Evolutionary conservation across 2,113 vertebrate genomes (phyloP).

Genomic region (Hoplias malabaricus): DNA sequence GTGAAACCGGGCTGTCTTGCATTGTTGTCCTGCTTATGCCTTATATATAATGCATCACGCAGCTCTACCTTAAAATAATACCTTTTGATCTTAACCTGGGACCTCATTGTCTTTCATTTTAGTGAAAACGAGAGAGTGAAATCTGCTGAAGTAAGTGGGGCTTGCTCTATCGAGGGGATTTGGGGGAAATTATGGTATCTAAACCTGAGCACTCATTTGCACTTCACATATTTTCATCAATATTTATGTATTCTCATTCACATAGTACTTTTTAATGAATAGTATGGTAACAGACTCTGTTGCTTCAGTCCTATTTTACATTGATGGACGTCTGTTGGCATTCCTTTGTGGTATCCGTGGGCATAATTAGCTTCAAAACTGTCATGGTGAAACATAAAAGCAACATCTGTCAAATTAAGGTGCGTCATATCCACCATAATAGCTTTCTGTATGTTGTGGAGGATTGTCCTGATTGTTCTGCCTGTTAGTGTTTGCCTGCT

Average conservation of each 20-base stretch:
- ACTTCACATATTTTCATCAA: constrained; percentile 27
- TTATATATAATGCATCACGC: not conserved
- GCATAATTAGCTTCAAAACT: not conserved
- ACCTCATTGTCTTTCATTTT: not conserved
- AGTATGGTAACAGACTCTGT: not conserved
- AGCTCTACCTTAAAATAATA: constrained; percentile 15
- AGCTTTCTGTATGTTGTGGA: not conserved
- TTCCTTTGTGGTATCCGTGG: not conserved
- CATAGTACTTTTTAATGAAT: constrained; percentile 6
- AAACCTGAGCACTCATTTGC: constrained; percentile 27
- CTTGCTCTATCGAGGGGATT: not conserved
- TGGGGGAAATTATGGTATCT: constrained; percentile 1
- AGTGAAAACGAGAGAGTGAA: constrained; percentile 1
- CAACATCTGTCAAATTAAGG: not conserved
- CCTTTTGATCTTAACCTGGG: constrained; percentile 4
- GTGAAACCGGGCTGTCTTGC: not conserved
- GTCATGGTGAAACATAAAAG: not conserved
- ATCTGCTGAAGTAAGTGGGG: constrained; percentile 12
- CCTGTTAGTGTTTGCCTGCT: constrained; percentile 8
- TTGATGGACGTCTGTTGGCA: not conserved
- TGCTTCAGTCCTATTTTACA: not conserved
- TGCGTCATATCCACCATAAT: not conserved
- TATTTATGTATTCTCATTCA: constrained; percentile 26
- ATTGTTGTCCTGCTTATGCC: not conserved
- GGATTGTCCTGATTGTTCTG: constrained; percentile 18